Conservation (phyloP, 2,888 invertebrate species). For the Gasteruption jaculator region DNA sequence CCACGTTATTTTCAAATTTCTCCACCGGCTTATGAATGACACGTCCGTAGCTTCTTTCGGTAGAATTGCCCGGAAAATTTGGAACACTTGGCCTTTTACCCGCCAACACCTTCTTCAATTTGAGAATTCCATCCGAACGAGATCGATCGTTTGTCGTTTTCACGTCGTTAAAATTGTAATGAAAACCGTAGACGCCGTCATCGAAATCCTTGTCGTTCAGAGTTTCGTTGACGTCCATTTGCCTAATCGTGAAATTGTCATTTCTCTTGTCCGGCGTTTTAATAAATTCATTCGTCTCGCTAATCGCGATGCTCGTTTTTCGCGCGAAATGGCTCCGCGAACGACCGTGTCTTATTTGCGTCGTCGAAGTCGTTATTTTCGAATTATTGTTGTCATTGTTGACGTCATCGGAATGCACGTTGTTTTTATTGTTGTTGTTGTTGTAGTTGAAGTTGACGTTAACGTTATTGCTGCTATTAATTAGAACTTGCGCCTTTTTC, state of each 20-base stretch:
- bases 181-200: background rate
- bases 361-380: constrained; percentile 30
- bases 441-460: constrained; percentile 1
- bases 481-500: constrained; percentile 7
- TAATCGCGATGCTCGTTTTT: constrained; percentile 20
- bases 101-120: too few relatives aligned
- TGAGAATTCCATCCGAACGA: too few relatives aligned
- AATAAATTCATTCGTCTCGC: too few relatives aligned
- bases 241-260: background rate
- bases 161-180: too few relatives aligned
- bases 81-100: too few relatives aligned
- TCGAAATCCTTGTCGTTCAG: background rate
- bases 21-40: too few relatives aligned
- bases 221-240: background rate
- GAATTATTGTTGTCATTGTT: constrained; percentile 14
- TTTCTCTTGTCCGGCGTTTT: too few relatives aligned
- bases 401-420: constrained; percentile 1
- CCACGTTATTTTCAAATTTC: too few relatives aligned
- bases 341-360: constrained; percentile 53
- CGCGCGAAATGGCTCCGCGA: constrained; percentile 47
- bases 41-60: too few relatives aligned
- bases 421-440: background rate
- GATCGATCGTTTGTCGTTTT: too few relatives aligned
- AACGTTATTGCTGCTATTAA: constrained; percentile 3
- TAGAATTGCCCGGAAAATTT: too few relatives aligned